phyloP scores from a whole-genome alignment of 1,140 invertebrate species.

The Solen grandis region DNA sequence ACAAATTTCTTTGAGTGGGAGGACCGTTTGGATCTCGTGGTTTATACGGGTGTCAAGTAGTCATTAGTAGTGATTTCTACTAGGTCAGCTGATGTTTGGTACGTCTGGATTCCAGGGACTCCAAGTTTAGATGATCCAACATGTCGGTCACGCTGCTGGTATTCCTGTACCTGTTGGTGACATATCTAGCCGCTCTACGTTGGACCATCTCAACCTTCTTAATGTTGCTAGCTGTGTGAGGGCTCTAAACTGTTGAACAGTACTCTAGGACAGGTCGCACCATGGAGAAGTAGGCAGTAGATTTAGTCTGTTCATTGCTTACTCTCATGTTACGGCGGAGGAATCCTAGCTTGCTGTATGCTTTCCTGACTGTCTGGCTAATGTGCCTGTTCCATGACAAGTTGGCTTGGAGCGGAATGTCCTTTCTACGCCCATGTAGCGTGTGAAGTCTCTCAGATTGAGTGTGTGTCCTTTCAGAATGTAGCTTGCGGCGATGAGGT shows the following conservation, averaged over 20 bases:
- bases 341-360: background rate
- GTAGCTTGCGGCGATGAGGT: background rate
- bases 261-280: slow-evolving; percentile 10
- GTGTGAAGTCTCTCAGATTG: background rate
- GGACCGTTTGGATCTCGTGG: background rate
- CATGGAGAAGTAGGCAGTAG: background rate
- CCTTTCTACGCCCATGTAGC: background rate
- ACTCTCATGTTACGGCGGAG: background rate
- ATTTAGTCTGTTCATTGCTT: background rate
- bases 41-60: background rate
- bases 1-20: background rate
- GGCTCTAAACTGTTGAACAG: no score
- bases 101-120: slow-evolving; percentile 1
- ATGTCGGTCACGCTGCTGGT: no score
- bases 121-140: background rate
- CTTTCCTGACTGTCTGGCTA: background rate
- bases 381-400: background rate
- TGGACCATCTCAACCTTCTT: slow-evolving; percentile 1
- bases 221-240: background rate
- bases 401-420: background rate
- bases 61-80: background rate
- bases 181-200: background rate
- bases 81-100: slow-evolving; percentile 3
- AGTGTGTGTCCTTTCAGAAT: background rate
- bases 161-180: background rate